Conservation (phyloP, 2,113 vertebrate genomes). For the Protobothrops flavoviridis region DNA sequence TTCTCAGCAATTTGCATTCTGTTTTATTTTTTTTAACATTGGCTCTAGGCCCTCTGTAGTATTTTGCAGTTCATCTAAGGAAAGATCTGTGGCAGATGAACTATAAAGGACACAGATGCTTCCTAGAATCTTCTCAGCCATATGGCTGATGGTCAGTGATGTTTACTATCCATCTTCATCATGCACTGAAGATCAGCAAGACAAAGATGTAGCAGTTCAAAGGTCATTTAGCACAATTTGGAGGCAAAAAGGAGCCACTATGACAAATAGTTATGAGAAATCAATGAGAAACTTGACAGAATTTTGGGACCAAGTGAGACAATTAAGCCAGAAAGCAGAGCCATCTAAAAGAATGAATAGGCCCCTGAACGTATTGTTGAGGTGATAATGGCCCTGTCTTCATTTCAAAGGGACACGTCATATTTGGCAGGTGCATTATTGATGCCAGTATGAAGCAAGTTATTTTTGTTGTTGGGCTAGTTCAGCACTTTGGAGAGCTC, state of each 20-base stretch:
- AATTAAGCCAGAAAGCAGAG: conserved; percentile 42
- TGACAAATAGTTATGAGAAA: conserved; percentile 51
- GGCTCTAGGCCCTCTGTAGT: conserved; percentile 15
- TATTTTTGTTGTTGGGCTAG: conserved; percentile 19
- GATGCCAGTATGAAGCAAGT: conserved; percentile 21
- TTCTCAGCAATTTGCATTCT: not conserved
- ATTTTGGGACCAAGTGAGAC: conserved; percentile 48
- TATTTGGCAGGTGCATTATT: conserved; percentile 40
- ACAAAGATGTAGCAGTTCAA: conserved; percentile 55
- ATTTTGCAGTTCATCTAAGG: conserved; percentile 28
- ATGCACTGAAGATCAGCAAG: conserved; percentile 55
- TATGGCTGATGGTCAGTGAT: conserved; percentile 50
- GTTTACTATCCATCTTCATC: conserved; percentile 53
- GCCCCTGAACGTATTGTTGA: conserved; percentile 32
- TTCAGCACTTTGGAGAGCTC: conserved; percentile 12
- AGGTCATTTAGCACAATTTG: conserved; percentile 50
- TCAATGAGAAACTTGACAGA: conserved; percentile 42
- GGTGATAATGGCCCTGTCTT: conserved; percentile 20
- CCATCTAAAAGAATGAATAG: conserved; percentile 20
- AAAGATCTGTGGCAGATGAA: conserved; percentile 46
- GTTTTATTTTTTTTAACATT: not conserved
- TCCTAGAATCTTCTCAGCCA: conserved; percentile 43
- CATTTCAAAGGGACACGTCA: conserved; percentile 14
- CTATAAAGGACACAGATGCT: conserved; percentile 55
- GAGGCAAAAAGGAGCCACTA: not conserved